Conservation (phyloP, 2,888 invertebrate genomes). For the Stratiomys singularior region DNA sequence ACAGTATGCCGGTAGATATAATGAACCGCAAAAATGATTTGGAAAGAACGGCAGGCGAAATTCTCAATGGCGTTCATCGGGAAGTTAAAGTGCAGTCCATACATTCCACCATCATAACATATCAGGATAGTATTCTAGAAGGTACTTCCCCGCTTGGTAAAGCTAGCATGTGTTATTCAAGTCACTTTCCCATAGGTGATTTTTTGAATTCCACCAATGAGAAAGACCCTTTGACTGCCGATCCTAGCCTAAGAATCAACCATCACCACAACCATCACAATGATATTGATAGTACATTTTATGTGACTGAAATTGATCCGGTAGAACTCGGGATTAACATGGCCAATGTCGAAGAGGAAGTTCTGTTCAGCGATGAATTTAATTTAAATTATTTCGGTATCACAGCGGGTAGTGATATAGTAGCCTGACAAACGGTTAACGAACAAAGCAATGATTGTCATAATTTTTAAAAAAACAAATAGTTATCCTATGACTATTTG, state of each 20-base stretch:
- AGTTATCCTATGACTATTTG: background rate
- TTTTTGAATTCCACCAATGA: conserved; percentile 74
- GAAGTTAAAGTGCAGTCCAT: conserved; percentile 72
- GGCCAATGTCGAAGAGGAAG: conserved; percentile 62
- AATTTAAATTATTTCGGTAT: conserved; percentile 66
- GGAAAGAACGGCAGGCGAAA: conserved; percentile 71
- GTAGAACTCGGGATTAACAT: conserved; percentile 65
- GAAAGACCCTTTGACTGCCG: conserved; percentile 80
- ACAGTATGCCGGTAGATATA: background rate
- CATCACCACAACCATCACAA: conserved; percentile 64
- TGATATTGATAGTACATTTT: conserved; percentile 56
- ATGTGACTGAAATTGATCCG: conserved; percentile 65
- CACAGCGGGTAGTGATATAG: conserved; percentile 63
- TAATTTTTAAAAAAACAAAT: conserved; percentile 17
- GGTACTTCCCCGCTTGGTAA: conserved; percentile 57
- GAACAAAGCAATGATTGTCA: background rate
- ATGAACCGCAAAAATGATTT: conserved; percentile 61
- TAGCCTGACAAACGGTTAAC: conserved; percentile 60
- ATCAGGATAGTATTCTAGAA: conserved; percentile 63
- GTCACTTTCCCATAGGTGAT: conserved; percentile 69
- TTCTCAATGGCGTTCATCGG: conserved; percentile 70
- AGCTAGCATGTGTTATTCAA: background rate
- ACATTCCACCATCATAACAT: conserved; percentile 63
- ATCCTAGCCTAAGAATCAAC: conserved; percentile 75
- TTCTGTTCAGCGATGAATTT: conserved; percentile 65